Evolutionary conservation across 2,113 vertebrate genomes (phyloP).

Genomic region (Gallinago paraguaiae): DNA sequence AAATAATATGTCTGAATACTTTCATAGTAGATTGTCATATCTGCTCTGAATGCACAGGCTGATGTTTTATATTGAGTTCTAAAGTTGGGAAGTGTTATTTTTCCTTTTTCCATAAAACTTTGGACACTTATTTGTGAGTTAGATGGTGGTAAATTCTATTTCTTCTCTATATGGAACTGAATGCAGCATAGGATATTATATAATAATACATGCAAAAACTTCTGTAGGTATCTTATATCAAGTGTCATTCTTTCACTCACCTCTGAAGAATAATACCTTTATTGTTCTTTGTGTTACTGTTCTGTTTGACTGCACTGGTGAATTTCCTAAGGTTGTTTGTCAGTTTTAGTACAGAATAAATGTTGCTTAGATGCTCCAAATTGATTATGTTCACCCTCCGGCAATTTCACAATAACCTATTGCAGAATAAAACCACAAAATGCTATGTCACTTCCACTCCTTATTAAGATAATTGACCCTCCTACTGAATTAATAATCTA

Average conservation of each 20-base stretch:
- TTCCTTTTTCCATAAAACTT: neutral
- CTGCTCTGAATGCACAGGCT: neutral
- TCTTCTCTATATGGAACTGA: neutral
- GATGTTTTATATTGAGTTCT: neutral
- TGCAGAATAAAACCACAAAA: constrained; percentile 57
- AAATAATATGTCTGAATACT: neutral
- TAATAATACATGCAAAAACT: neutral
- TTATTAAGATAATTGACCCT: constrained; percentile 46
- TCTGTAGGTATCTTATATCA: neutral
- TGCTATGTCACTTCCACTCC: constrained; percentile 4
- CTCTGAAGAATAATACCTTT: neutral
- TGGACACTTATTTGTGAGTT: neutral
- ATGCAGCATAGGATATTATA: neutral
- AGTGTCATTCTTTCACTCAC: neutral
- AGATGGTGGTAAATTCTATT: neutral
- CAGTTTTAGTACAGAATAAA: constrained; percentile 46
- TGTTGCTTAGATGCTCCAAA: constrained; percentile 33
- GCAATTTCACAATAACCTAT: constrained; percentile 38
- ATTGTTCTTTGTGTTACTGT: neutral
- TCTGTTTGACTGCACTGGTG: constrained; percentile 4
- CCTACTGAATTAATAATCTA: constrained; percentile 51
- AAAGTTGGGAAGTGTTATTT: neutral
- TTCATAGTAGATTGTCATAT: neutral
- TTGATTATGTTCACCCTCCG: constrained; percentile 39
- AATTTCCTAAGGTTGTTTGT: constrained; percentile 23